Conservation (phyloP, 2,797 vertebrate species). For the Phrynocephalus vlangalii region DNA sequence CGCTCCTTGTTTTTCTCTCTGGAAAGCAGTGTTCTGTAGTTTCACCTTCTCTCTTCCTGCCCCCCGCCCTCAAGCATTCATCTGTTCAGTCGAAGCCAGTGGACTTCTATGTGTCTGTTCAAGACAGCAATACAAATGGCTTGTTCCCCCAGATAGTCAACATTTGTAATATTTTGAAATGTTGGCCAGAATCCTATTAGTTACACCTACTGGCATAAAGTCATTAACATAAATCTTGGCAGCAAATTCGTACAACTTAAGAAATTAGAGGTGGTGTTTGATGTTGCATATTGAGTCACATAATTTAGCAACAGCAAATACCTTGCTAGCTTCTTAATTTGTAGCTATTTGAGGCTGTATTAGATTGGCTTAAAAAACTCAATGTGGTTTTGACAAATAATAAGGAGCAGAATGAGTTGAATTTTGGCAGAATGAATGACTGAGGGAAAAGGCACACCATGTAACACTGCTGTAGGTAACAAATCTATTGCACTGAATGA, state of each 20-base stretch:
- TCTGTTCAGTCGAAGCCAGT: not conserved
- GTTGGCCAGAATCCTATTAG: not conserved
- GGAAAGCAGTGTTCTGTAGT: not conserved
- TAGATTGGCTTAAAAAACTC: too few species aligned
- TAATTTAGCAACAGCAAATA: too few species aligned
- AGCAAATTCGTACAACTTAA: too few species aligned
- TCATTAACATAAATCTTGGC: too few species aligned
- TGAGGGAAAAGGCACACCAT: slow-evolving; percentile 61
- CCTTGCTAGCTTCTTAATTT: too few species aligned
- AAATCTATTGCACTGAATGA: slow-evolving; percentile 67
- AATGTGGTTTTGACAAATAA: too few species aligned
- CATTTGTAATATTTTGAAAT: slow-evolving; percentile 21
- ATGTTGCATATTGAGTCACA: too few species aligned
- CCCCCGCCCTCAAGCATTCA: not conserved
- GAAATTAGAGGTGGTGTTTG: too few species aligned
- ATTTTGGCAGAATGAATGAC: slow-evolving; percentile 58
- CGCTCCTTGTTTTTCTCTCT: not conserved
- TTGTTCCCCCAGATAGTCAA: not conserved
- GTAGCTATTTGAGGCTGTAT: too few species aligned
- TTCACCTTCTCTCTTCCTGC: not conserved
- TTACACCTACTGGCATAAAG: too few species aligned
- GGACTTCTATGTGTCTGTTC: not conserved
- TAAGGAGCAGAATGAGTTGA: not conserved
- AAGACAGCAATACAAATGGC: not conserved
- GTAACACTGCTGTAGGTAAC: slow-evolving; percentile 62